A percentile compares a stretch with the other conserved stretches of the same genome.
Conservation (phyloP, 2,113 vertebrate genomes). For the Heteronetta atricapilla region DNA sequence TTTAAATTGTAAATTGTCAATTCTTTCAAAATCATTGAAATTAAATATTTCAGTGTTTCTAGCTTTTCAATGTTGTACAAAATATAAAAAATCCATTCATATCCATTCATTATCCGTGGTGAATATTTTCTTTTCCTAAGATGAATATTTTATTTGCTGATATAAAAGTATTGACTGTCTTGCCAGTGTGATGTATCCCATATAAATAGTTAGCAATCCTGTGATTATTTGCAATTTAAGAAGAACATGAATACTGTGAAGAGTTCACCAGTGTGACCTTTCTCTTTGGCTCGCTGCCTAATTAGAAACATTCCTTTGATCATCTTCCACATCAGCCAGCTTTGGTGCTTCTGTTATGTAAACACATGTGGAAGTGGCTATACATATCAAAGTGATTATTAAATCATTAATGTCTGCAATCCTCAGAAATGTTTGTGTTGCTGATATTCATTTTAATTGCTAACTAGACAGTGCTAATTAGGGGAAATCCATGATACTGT, state of each 20-base stretch:
- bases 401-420: neutral
- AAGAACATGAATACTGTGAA: neutral
- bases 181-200: neutral
- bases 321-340: neutral
- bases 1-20: neutral
- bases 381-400: neutral
- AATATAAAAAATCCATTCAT: neutral
- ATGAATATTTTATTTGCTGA: neutral
- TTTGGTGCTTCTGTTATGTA: neutral
- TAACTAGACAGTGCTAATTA: neutral
- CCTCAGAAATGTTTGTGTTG: neutral
- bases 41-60: neutral
- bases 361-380: neutral
- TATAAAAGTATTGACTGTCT: neutral
- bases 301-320: neutral
- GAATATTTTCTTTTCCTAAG: neutral
- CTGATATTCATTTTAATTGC: conserved; percentile 3
- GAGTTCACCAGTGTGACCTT: neutral
- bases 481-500: neutral
- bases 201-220: neutral
- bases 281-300: neutral
- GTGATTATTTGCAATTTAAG: neutral
- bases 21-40: neutral
- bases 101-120: neutral
- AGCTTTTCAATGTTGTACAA: neutral